Evolutionary conservation across 2,888 invertebrate genomes (phyloP).

Genomic region (Melinopterus prodromus): DNA sequence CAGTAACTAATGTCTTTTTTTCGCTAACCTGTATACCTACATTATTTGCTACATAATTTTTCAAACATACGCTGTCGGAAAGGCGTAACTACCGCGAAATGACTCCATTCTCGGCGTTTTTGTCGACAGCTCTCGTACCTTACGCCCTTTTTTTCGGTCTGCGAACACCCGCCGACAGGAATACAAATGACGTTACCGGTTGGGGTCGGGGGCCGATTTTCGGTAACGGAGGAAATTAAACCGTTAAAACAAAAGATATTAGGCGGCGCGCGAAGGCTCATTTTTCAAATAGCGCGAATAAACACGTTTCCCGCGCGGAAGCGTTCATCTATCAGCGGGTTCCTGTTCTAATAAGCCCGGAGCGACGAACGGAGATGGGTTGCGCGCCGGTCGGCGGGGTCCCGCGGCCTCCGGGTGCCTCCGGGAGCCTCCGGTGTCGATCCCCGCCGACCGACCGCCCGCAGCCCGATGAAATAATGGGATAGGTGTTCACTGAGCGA

Average conservation of each 20-base stretch:
- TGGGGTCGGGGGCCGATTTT: neutral
- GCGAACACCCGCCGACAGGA: neutral
- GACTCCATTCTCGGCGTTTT: neutral
- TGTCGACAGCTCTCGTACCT: neutral
- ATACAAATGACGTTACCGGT: constrained; percentile 31
- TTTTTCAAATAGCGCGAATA: constrained; percentile 57
- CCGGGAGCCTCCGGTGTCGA: constrained; percentile 15
- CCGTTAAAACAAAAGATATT: constrained; percentile 37
- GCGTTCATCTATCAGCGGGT: constrained; percentile 55
- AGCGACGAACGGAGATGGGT: constrained; percentile 36
- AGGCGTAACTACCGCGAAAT: neutral
- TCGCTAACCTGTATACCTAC: too few relatives aligned
- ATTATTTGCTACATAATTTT: too few relatives aligned
- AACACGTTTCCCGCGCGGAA: constrained; percentile 54
- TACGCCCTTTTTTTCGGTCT: neutral
- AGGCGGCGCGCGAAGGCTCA: constrained; percentile 38
- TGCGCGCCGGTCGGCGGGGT: constrained; percentile 20
- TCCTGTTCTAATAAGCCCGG: constrained; percentile 51
- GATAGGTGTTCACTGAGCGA: constrained; percentile 47
- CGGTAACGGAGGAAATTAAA: constrained; percentile 31
- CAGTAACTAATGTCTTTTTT: too few relatives aligned
- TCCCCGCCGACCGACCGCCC: neutral
- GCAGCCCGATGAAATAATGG: constrained; percentile 44
- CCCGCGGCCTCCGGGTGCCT: neutral
- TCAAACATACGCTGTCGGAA: neutral